A percentile compares a stretch with the other conserved stretches of the same genome.
These are phyloP conservation scores for Cyanistes caeruleus DNA, from an alignment of 2,113 vertebrate genomes.

Conservation along the genomic window DNA sequence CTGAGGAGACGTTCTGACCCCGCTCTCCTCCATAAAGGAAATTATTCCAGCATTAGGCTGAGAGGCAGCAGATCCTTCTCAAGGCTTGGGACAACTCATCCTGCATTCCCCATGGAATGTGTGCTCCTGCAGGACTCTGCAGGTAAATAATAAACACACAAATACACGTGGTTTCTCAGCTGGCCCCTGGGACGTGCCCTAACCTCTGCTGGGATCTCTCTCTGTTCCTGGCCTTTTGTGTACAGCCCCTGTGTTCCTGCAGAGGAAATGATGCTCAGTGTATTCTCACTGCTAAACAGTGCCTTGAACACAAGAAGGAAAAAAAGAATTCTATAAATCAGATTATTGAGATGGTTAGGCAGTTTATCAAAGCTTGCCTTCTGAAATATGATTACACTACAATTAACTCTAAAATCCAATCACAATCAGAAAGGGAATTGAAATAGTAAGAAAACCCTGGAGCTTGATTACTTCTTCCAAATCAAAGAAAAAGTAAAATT, in stretches of 20 bases:
- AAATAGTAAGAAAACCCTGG: neutral
- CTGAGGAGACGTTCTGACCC: neutral
- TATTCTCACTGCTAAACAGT: neutral
- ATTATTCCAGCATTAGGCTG: neutral
- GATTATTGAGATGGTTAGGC: neutral
- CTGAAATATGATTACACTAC: neutral
- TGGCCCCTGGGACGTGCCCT: rapidly evolving
- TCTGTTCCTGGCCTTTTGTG: neutral
- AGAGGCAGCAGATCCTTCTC: neutral
- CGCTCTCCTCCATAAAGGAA: rapidly evolving
- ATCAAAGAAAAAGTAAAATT: neutral
- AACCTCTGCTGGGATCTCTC: neutral
- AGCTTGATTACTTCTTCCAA: neutral
- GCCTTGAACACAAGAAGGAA: neutral
- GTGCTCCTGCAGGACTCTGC: neutral
- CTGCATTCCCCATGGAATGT: neutral
- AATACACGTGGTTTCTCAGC: neutral
- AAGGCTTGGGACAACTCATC: neutral
- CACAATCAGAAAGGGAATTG: neutral
- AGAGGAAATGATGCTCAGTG: neutral
- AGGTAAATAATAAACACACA: neutral
- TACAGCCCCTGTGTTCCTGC: neutral
- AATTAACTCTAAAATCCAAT: neutral
- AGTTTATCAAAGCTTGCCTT: neutral
- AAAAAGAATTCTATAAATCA: neutral